Evolutionary conservation across 2,888 invertebrate genomes (phyloP).

Genomic region (Athalia circularis): DNA sequence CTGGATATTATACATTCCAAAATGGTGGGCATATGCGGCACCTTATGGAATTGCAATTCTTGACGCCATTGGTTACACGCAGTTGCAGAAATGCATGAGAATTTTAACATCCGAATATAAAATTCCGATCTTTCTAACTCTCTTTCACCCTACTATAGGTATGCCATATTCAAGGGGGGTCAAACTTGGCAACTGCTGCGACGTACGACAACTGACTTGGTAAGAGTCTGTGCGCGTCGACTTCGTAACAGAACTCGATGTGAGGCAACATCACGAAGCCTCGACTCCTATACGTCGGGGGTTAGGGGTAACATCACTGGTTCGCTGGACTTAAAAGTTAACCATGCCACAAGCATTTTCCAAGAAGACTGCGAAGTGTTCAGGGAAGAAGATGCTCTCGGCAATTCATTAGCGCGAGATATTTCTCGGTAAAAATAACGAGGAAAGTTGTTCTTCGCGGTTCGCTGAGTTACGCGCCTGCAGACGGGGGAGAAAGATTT

Average conservation of each 20-base stretch:
- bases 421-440: conserved; percentile 60
- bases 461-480: conserved; percentile 59
- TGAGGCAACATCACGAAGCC: neutral
- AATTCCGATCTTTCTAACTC: conserved; percentile 62
- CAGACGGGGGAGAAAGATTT: conserved; percentile 62
- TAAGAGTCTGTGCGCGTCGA: neutral
- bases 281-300: neutral
- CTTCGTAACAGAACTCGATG: too few species aligned
- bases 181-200: conserved; percentile 54
- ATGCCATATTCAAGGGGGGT: conserved; percentile 17
- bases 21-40: too few species aligned
- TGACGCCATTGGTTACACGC: conserved; percentile 7
- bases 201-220: conserved; percentile 14
- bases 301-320: neutral
- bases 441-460: conserved; percentile 59
- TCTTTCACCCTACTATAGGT: neutral
- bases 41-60: too few species aligned
- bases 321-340: conserved; percentile 14
- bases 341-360: conserved; percentile 54
- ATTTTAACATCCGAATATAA: conserved; percentile 55
- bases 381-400: conserved; percentile 36
- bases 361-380: neutral
- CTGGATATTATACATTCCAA: too few species aligned
- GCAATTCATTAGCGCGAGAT: conserved; percentile 54
- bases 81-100: neutral